Percentiles rank a stretch among this genome's conserved stretches.
Evolutionary conservation across 2,888 invertebrate species (phyloP).

Genomic region (Noctua comes): DNA sequence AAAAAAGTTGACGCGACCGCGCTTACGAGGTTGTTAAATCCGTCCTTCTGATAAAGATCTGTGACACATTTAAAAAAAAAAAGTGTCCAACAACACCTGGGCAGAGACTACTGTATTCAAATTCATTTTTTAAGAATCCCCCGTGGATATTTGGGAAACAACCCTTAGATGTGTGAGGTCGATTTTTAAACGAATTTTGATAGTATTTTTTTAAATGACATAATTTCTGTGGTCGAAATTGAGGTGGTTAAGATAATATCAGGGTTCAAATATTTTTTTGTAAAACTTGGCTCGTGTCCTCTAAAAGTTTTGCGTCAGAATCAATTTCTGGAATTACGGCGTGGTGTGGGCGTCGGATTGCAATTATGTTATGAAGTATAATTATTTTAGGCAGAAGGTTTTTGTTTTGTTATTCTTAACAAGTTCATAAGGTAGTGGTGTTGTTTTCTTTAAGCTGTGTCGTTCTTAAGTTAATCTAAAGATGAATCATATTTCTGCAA

Average conservation of each 20-base stretch:
- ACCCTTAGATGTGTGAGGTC: conserved; percentile 84
- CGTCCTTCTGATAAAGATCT: conserved; percentile 87
- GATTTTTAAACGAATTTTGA: conserved; percentile 72
- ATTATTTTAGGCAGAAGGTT: conserved; percentile 49
- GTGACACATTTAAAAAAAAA: conserved; percentile 84
- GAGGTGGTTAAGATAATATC: conserved; percentile 73
- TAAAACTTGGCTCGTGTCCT: conserved; percentile 64
- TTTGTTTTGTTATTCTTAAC: conserved; percentile 40
- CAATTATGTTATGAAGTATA: conserved; percentile 56
- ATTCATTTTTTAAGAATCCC: conserved; percentile 81
- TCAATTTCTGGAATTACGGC: conserved; percentile 59
- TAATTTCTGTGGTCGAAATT: conserved; percentile 74
- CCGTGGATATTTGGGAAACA: conserved; percentile 82
- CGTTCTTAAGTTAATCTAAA: neutral
- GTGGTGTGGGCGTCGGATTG: conserved; percentile 45
- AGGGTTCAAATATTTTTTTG: conserved; percentile 48
- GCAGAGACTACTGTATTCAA: conserved; percentile 88
- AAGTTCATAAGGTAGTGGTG: conserved; percentile 21
- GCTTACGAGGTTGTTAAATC: conserved; percentile 88
- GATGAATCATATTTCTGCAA: neutral
- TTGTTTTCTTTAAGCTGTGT: conserved; percentile 33
- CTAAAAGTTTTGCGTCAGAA: conserved; percentile 53
- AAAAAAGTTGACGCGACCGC: conserved; percentile 84
- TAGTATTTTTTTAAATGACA: conserved; percentile 77
- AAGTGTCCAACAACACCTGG: conserved; percentile 72